Conservation (phyloP, 2,797 vertebrate species). For the Silurus lanzhouensis region DNA sequence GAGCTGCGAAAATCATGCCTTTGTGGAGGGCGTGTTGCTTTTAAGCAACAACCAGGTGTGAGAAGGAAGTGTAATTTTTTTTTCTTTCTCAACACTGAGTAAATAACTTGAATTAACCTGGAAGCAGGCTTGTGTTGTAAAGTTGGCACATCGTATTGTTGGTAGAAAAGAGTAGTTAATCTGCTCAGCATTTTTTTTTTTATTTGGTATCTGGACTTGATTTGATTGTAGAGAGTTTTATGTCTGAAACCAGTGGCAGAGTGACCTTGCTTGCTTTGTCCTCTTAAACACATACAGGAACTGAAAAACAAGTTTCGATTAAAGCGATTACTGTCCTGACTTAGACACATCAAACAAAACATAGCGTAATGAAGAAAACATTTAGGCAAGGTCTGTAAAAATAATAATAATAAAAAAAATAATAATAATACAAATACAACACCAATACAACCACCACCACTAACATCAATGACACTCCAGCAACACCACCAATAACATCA, state of each 20-base stretch:
- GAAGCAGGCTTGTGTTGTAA: neutral
- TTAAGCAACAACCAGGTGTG: slow-evolving; percentile 34
- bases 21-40: slow-evolving; percentile 29
- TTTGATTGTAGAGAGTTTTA: neutral
- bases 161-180: neutral
- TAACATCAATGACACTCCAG: too few relatives aligned
- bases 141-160: neutral
- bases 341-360: neutral
- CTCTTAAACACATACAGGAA: neutral
- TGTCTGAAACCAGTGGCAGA: neutral
- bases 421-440: too few relatives aligned
- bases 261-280: neutral
- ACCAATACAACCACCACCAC: too few relatives aligned
- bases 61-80: slow-evolving; percentile 35
- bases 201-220: neutral
- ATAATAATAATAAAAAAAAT: too few relatives aligned
- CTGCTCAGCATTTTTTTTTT: neutral
- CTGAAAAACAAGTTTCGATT: neutral
- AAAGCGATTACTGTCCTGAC: neutral
- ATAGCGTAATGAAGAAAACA: too few relatives aligned
- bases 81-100: slow-evolving; percentile 17
- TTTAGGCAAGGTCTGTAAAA: too few relatives aligned
- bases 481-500: too few relatives aligned
- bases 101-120: slow-evolving; percentile 43
- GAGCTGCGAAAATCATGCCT: slow-evolving; percentile 11